phyloP scores from a whole-genome alignment of 1,140 invertebrate genomes.

The Trinorchestia longiramus region DNA sequence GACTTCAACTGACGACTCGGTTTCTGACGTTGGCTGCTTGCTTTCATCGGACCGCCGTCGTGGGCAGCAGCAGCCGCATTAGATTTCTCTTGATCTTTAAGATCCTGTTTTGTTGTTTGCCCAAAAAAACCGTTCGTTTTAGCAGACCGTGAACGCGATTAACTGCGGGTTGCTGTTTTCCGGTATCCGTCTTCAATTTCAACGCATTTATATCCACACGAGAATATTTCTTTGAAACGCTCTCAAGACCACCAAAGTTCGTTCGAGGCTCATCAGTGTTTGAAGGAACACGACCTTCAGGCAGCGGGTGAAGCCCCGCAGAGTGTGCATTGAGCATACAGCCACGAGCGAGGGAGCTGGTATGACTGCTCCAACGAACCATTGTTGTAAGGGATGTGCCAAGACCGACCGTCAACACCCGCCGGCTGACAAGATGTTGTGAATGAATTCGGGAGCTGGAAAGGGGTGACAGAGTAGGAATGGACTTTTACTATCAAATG shows the following conservation, averaged over 20 bases:
- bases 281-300: background rate
- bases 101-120: background rate
- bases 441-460: background rate
- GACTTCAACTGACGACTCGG: background rate
- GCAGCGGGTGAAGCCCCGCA: too few species aligned
- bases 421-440: background rate
- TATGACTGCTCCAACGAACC: background rate
- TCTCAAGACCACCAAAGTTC: background rate
- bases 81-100: background rate
- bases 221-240: background rate
- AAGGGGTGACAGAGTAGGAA: background rate
- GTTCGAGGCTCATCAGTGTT: background rate
- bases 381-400: conserved; percentile 38
- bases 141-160: too few species aligned
- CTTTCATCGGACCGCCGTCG: background rate
- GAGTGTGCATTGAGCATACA: background rate
- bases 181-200: background rate
- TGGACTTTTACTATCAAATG: background rate
- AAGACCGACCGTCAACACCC: background rate
- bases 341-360: conserved; percentile 4
- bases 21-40: background rate
- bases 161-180: background rate
- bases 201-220: too few species aligned
- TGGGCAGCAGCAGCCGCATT: background rate
- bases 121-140: too few species aligned